phyloP scores from a whole-genome alignment of 2,113 vertebrate species.

The Serinus canaria region DNA sequence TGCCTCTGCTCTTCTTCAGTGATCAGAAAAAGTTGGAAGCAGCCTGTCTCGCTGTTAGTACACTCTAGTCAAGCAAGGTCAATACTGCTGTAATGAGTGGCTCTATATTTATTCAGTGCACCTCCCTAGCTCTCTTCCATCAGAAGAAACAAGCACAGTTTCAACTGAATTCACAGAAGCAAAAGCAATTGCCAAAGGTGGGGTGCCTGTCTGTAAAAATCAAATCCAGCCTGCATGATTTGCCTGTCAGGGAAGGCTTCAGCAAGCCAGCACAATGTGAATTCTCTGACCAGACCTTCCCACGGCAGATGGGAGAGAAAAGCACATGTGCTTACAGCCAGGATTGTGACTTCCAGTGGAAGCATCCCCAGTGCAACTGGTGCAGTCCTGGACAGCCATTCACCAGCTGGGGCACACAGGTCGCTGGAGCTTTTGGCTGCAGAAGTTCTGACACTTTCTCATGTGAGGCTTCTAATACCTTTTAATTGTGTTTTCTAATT shows the following conservation, averaged over 20 bases:
- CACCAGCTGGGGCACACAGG: not conserved
- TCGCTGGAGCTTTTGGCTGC: not conserved
- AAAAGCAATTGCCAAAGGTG: not conserved
- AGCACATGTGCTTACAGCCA: not conserved
- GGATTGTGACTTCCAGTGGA: not conserved
- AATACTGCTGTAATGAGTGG: not conserved
- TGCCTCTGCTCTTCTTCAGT: not conserved
- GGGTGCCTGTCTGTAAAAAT: not conserved
- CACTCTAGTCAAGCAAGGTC: not conserved
- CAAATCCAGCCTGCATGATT: not conserved
- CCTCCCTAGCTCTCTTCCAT: not conserved
- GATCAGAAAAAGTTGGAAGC: not conserved
- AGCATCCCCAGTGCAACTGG: not conserved
- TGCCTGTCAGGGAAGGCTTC: not conserved
- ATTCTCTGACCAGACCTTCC: not conserved
- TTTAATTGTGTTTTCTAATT: not conserved
- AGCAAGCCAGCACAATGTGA: not conserved
- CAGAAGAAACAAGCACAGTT: not conserved
- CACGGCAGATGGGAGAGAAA: not conserved
- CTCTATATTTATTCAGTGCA: not conserved
- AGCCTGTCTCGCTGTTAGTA: not conserved
- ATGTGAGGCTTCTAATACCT: not conserved
- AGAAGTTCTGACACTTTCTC: not conserved
- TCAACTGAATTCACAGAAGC: not conserved
- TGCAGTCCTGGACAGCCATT: not conserved